Evolutionary conservation across 1,140 invertebrate species (phyloP).

Genomic region (Drosophila navojoa): DNA sequence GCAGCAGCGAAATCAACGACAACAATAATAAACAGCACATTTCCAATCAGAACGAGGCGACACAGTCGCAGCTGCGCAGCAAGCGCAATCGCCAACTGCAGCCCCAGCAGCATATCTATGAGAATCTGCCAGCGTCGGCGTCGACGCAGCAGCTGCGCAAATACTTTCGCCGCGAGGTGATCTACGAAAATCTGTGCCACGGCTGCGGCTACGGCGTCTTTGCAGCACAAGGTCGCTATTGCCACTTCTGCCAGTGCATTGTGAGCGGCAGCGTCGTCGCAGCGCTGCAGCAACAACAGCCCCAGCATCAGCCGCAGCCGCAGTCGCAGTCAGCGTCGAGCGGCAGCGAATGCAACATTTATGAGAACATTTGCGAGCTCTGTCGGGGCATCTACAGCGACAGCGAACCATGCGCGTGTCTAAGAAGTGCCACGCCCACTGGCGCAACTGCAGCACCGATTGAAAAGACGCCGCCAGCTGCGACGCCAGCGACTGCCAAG

Average conservation of each 20-base stretch:
- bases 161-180: conserved; percentile 68
- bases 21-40: conserved; percentile 47
- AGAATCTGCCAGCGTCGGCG: conserved; percentile 53
- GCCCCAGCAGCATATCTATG: conserved; percentile 61
- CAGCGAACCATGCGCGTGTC: conserved; percentile 55
- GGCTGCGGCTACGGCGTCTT: conserved; percentile 82
- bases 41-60: conserved; percentile 46
- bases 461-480: background rate
- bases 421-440: conserved; percentile 13
- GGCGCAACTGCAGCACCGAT: background rate
- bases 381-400: conserved; percentile 71
- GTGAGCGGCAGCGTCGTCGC: conserved; percentile 58
- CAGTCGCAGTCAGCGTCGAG: background rate
- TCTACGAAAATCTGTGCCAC: conserved; percentile 81
- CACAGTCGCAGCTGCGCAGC: conserved; percentile 18
- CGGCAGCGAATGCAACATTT: conserved; percentile 59
- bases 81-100: conserved; percentile 32
- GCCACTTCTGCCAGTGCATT: conserved; percentile 77
- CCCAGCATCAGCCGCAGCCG: conserved; percentile 10
- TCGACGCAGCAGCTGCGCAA: conserved; percentile 61
- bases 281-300: conserved; percentile 36
- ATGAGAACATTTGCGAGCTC: conserved; percentile 76
- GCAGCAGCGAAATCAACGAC: conserved; percentile 35
- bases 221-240: conserved; percentile 71
- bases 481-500: conserved; percentile 15